Conservation (phyloP, 2,888 invertebrate species). For the Ennomos quercinarius region DNA sequence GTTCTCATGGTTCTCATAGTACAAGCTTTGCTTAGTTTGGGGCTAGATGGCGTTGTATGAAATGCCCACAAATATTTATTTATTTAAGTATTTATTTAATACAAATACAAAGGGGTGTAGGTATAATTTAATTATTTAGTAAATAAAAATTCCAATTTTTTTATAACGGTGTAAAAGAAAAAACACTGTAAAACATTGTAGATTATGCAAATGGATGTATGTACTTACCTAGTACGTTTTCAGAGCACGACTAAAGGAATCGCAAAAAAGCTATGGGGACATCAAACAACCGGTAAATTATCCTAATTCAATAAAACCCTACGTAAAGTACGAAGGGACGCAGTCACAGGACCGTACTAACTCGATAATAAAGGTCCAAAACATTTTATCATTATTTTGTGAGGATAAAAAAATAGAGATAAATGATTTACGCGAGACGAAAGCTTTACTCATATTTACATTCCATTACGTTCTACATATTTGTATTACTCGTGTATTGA, state of each 20-base stretch:
- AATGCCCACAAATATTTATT: no score
- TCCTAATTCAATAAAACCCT: constrained; percentile 68
- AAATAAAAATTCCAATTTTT: no score
- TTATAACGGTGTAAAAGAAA: no score
- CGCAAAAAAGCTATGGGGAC: constrained; percentile 52
- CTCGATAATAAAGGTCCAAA: constrained; percentile 66
- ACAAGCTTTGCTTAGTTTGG: no score
- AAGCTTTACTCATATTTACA: constrained; percentile 32
- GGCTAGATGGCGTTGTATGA: no score
- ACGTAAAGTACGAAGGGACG: constrained; percentile 52
- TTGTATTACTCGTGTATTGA: constrained; percentile 9
- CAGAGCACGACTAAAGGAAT: constrained; percentile 29
- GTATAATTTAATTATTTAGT: no score
- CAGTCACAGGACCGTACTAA: constrained; percentile 54
- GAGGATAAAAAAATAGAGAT: constrained; percentile 51
- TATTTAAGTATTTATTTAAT: no score
- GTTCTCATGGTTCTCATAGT: no score
- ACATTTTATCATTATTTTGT: constrained; percentile 57
- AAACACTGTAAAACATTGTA: no score
- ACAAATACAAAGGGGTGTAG: no score
- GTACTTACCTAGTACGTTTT: constrained; percentile 8
- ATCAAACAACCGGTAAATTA: constrained; percentile 71
- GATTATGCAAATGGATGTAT: constrained; percentile 19
- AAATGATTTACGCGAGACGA: constrained; percentile 36
- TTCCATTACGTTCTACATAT: constrained; percentile 24